Evolutionary conservation across 2,113 vertebrate genomes (phyloP), one percentile per base, ranked within the genome.

Genomic region (Grammomys dolichurus): DNA sequence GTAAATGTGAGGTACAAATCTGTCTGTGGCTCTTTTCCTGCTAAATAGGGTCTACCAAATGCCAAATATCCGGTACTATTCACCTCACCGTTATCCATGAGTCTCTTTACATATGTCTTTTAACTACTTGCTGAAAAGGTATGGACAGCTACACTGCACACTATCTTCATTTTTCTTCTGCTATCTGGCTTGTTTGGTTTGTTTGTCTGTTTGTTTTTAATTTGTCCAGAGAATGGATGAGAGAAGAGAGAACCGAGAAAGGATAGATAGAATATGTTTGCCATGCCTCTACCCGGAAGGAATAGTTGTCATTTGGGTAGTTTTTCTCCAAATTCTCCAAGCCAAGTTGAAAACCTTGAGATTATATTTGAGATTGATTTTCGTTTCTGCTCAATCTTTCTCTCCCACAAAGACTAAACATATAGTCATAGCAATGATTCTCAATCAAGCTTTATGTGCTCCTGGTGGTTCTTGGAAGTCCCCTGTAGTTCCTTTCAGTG

Each of bases 331-430:
- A 88, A 86, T 43, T 76, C 26, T 56, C 58, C 54, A 87, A 80
- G 54, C 36, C 56, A 81, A 87, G 7, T 78, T 86, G 26, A 6
- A 56, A 94, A 48, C 5, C 51, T 85, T 88, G 65, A 72, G 84
- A 54, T n/a, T 91, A 26, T 73, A 77, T 84, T 90, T 94, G 56
- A 76, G 56, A 91, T 1, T 46, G 24, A 93, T 94, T 82, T 89
- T 40, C 17, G 77, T 43, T 87, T 91, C 51, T 81, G 54, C 11
- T 75, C 48, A 67, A 82, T 81, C 43, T n/a, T 81, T 26, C 5
- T 67, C 48, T 89, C n/a, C 2, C 19, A 86, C 58, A 65, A 75
- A 48, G 17, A 80, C 80, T 93, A 20, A 70, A 65, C 36, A 75
- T 17, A 87, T 46, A 67, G 43, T 69, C 48, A 97, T 60, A 88